phyloP scores from a whole-genome alignment of 2,113 vertebrate species.

The Pituophis catenifer region DNA sequence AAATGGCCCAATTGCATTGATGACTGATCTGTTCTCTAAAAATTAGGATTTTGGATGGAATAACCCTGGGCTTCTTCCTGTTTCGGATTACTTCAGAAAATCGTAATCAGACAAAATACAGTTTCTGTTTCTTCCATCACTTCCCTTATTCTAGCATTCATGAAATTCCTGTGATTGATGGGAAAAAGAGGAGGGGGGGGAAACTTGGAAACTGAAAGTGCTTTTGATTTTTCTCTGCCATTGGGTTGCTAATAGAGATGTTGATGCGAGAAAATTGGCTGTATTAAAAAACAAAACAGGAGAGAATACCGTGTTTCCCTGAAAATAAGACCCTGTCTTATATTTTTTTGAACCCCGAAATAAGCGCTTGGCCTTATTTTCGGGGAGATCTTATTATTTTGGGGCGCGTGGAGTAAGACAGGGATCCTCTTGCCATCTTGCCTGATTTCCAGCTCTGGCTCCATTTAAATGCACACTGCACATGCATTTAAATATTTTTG shows the following conservation, averaged over 20 bases:
- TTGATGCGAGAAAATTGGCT: background rate
- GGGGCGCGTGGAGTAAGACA: too few relatives aligned
- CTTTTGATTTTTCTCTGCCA: background rate
- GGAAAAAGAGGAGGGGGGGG: too few relatives aligned
- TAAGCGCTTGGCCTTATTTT: too few relatives aligned
- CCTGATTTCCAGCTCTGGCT: too few relatives aligned
- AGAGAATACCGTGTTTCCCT: too few relatives aligned
- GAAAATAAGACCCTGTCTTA: too few relatives aligned
- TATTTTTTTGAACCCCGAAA: too few relatives aligned
- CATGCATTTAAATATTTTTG: too few relatives aligned
- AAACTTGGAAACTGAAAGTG: background rate
- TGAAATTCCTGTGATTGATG: background rate
- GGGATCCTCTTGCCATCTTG: too few relatives aligned
- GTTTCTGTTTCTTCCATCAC: background rate
- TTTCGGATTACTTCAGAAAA: background rate
- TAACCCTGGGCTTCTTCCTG: background rate
- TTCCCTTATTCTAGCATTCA: background rate
- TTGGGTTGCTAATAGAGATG: background rate
- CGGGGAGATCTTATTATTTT: too few relatives aligned
- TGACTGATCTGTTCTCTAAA: background rate
- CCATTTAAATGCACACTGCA: too few relatives aligned
- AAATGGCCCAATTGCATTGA: background rate
- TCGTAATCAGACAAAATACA: background rate
- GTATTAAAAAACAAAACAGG: background rate
- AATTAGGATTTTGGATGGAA: background rate